phyloP scores from a whole-genome alignment of 2,888 invertebrate species.

The Drosophila glabriapex region DNA sequence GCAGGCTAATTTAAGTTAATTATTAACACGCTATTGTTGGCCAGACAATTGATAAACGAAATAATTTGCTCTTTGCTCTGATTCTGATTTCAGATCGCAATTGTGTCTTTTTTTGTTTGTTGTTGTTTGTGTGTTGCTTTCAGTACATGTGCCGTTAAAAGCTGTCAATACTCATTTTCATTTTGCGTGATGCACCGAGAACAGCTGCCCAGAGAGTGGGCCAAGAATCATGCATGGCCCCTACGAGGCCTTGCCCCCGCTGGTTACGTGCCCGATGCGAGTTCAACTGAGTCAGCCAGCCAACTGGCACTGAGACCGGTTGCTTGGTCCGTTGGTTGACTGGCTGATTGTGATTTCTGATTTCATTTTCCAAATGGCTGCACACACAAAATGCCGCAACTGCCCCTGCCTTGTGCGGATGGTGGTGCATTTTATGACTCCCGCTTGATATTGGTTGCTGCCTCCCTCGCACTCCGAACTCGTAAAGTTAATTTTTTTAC shows the following conservation, averaged over 20 bases:
- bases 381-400: conserved; percentile 58
- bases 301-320: conserved; percentile 28
- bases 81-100: conserved; percentile 21
- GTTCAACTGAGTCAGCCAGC: conserved; percentile 41
- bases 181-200: conserved; percentile 53
- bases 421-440: conserved; percentile 27
- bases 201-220: conserved; percentile 51
- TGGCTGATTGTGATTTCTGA: conserved; percentile 67
- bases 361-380: conserved; percentile 77
- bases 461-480: not conserved
- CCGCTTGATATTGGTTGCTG: conserved; percentile 7
- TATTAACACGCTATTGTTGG: conserved; percentile 59
- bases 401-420: conserved; percentile 25
- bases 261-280: conserved; percentile 7
- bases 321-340: conserved; percentile 17
- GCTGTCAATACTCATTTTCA: conserved; percentile 52
- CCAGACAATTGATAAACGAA: conserved; percentile 47
- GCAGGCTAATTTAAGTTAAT: conserved; percentile 48
- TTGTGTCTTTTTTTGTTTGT: not conserved
- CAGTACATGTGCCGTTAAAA: conserved; percentile 33
- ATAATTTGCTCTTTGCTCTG: conserved; percentile 31
- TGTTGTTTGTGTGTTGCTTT: not conserved
- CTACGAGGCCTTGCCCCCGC: not conserved
- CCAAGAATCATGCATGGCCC: conserved; percentile 34
- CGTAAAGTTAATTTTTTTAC: conserved; percentile 24